Evolutionary conservation across 2,888 invertebrate species (phyloP), one percentile per base, ranked within the genome.

Genomic region (Toxonevra muliebris): DNA sequence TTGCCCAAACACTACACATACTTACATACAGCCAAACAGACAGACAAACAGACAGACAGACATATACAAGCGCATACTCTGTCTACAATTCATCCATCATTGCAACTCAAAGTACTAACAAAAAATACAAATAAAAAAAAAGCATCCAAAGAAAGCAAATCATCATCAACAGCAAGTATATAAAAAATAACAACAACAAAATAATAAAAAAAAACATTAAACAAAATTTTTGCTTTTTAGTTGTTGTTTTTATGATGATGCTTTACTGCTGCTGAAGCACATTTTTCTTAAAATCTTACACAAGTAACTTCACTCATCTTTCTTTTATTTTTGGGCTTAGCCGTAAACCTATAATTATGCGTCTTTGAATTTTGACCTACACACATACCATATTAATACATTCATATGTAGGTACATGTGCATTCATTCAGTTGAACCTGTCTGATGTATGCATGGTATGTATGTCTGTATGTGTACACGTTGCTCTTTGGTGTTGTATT

Each of bases 31-130:
- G 9, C 8, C n/a, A 17, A 7, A 4, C 40, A 30, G 20, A 11
- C 57, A 52, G n/a, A n/a, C 40, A 40, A 41, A 3, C n/a, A 40
- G 9, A 30, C n/a, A 17, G 5, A 4, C 40, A 30, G 20, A 11
- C 57, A 52, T 43, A 55, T 60, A 48, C 53, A 61, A 54, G 19
- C 42, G 13, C 50, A 45, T 42, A 17, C 54, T 43, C 48, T 77
- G 76, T 76, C 77, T 76, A 80, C 77, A 77, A 76, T 75, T 79
- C 80, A 80, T 79, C 77, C 80, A 79, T 80, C 80, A 79, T 76
- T 73, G 50, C 55, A 64, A 40, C 54, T 63, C 60, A 53, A 58
- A 58, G 60, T 43, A 58, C 53, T 57, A 65, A 48, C 15, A 30
- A 58, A 15, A 66, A 73, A 76, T 71, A 74, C 66, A 70, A 70